Conservation (phyloP, 1,140 invertebrate genomes). For the Lethrus apterus region DNA sequence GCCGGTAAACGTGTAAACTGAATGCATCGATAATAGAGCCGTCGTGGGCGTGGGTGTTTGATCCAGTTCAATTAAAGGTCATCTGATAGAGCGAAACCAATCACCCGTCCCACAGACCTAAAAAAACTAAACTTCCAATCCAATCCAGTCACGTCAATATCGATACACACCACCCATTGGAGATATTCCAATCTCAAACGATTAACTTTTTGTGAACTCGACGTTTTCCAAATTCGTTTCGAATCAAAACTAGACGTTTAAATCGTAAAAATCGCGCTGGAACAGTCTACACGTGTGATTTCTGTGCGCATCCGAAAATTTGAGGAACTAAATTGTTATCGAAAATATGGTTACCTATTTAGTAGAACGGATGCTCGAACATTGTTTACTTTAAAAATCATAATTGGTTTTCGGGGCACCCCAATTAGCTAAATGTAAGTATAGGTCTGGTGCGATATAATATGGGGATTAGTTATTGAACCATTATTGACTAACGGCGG, state of each 20-base stretch:
- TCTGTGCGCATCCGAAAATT: no score
- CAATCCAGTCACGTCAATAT: no score
- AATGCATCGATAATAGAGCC: slow-evolving; percentile 1
- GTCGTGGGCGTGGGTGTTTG: slow-evolving; percentile 10
- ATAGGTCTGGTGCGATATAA: slow-evolving; percentile 28
- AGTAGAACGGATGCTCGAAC: slow-evolving; percentile 24
- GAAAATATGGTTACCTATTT: slow-evolving; percentile 3
- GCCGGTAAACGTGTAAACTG: slow-evolving; percentile 7
- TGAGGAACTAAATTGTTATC: slow-evolving; percentile 10
- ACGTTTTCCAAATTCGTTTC: no score
- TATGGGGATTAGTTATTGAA: slow-evolving; percentile 32
- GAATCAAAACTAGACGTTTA: no score
- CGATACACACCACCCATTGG: no score
- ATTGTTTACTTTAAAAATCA: slow-evolving; percentile 33
- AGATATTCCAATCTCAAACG: no score
- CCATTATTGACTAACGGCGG: slow-evolving; percentile 27
- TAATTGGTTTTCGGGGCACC: slow-evolving; percentile 29
- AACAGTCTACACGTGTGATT: no score
- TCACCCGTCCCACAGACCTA: neutral
- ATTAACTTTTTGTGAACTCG: no score
- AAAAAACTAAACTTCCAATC: no score
- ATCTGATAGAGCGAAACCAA: slow-evolving; percentile 11
- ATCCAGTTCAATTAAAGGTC: slow-evolving; percentile 11
- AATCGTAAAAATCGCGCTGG: no score
- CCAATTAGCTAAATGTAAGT: slow-evolving; percentile 34